Evolutionary conservation across 2,888 invertebrate species (phyloP).

Genomic region (Caenorhabditis drosophilae): DNA sequence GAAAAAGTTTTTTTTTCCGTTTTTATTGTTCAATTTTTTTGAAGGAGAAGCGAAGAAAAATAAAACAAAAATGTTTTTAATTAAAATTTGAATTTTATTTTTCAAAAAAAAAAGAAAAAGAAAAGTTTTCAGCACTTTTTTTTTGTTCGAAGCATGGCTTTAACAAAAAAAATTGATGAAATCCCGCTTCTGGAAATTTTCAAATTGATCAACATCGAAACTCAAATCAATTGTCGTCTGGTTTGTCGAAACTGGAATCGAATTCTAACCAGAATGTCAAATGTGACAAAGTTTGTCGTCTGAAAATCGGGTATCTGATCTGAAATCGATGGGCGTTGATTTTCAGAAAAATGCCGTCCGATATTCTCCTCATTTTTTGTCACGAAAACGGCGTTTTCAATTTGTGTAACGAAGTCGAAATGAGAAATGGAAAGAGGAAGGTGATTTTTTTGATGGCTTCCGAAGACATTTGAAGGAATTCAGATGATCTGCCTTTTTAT

Average conservation of each 20-base stretch:
- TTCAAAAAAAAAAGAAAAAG: neutral
- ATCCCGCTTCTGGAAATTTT: slow-evolving; percentile 17
- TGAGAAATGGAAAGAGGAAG: too few relatives aligned
- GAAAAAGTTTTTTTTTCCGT: neutral
- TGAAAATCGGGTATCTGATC: neutral
- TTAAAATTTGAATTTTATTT: neutral
- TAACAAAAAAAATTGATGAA: neutral
- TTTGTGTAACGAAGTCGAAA: too few relatives aligned
- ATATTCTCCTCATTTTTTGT: too few relatives aligned
- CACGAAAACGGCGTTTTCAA: too few relatives aligned
- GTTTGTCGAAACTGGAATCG: slow-evolving; percentile 23
- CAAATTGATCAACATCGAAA: slow-evolving; percentile 12
- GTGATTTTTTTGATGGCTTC: too few relatives aligned
- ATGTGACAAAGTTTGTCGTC: neutral
- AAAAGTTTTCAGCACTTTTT: neutral
- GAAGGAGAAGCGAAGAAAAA: too few relatives aligned
- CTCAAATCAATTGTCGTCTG: slow-evolving; percentile 18
- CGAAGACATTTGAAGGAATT: too few relatives aligned
- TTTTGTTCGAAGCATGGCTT: too few relatives aligned
- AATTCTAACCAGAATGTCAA: slow-evolving; percentile 7
- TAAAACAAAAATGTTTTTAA: neutral
- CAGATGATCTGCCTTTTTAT: too few relatives aligned
- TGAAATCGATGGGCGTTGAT: neutral
- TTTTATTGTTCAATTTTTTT: neutral
- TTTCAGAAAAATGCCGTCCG: neutral